Evolutionary conservation across 2,888 invertebrate species (phyloP).

Genomic region (Chymomyza fuscimana): DNA sequence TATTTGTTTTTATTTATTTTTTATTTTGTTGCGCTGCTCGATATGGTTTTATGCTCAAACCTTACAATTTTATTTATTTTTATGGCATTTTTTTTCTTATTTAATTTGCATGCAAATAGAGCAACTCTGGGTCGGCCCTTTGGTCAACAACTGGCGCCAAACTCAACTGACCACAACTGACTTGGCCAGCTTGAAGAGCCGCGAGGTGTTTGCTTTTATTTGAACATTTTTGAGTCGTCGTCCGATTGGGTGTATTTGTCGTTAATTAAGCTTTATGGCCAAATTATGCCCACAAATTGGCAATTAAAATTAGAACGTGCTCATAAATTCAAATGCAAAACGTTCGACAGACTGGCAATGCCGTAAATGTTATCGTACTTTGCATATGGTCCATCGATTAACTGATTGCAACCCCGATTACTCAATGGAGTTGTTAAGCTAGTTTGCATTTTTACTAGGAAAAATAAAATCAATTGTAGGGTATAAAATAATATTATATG

Average conservation of each 20-base stretch:
- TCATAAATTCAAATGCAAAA: slow-evolving; percentile 61
- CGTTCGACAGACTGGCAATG: neutral
- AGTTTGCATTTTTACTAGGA: no score
- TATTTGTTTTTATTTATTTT: neutral
- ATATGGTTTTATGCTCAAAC: neutral
- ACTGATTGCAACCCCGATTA: neutral
- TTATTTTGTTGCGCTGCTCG: neutral
- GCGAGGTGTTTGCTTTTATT: slow-evolving; percentile 68
- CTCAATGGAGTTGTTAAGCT: no score
- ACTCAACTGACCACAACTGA: neutral
- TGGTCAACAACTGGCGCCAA: slow-evolving; percentile 12
- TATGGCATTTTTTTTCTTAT: slow-evolving; percentile 20
- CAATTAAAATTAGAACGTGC: slow-evolving; percentile 73
- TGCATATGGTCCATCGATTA: neutral
- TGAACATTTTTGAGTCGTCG: slow-evolving; percentile 57
- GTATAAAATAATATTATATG: no score
- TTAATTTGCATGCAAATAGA: slow-evolving; percentile 67
- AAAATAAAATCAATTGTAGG: no score
- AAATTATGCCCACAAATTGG: slow-evolving; percentile 74
- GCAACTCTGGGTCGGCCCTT: slow-evolving; percentile 30
- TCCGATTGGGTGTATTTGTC: slow-evolving; percentile 51
- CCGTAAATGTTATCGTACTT: neutral
- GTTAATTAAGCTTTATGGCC: slow-evolving; percentile 74
- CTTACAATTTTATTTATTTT: neutral
- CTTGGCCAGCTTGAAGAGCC: slow-evolving; percentile 4